Percentiles rank a stretch among this genome's conserved stretches.
These are phyloP conservation scores for Drosophila nigritarsus DNA, from an alignment of 2,888 invertebrate species.

Conservation along the genomic window DNA sequence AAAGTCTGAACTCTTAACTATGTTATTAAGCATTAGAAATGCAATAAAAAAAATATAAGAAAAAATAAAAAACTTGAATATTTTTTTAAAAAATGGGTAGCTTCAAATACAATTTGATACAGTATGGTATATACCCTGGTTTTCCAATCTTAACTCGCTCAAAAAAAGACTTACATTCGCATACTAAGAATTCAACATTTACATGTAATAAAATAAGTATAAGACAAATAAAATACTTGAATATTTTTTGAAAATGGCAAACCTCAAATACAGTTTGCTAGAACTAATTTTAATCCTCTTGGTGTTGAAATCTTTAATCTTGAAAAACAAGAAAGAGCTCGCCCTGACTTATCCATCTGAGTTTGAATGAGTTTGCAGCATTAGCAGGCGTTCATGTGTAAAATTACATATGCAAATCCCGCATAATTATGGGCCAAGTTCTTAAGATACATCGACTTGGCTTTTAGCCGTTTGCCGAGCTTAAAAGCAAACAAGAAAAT, in stretches of 20 bases:
- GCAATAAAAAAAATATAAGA: too few species aligned
- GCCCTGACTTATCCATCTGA: neutral
- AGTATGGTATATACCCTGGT: neutral
- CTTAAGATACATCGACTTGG: slow-evolving; percentile 18
- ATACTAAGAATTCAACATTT: neutral
- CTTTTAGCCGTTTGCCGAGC: slow-evolving; percentile 16
- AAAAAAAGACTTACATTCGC: too few species aligned
- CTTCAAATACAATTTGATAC: neutral
- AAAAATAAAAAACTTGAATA: too few species aligned
- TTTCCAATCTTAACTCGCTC: neutral
- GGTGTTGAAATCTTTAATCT: neutral
- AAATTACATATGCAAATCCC: slow-evolving; percentile 70
- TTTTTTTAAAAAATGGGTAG: neutral
- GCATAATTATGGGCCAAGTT: slow-evolving; percentile 55
- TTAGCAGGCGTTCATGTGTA: slow-evolving; percentile 34
- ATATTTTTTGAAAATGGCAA: neutral
- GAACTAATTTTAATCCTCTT: neutral
- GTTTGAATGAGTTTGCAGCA: slow-evolving; percentile 17
- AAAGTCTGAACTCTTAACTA: too few species aligned
- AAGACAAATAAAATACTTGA: neutral
- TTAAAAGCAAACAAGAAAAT: slow-evolving; percentile 52
- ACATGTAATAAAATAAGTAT: neutral
- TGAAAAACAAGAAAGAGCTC: too few species aligned
- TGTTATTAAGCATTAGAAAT: too few species aligned
- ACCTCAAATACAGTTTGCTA: neutral